Percentiles rank a stretch among this genome's conserved stretches.
These are phyloP conservation scores for Scolopax mira DNA, from an alignment of 2,113 vertebrate species.

Conservation along the genomic window DNA sequence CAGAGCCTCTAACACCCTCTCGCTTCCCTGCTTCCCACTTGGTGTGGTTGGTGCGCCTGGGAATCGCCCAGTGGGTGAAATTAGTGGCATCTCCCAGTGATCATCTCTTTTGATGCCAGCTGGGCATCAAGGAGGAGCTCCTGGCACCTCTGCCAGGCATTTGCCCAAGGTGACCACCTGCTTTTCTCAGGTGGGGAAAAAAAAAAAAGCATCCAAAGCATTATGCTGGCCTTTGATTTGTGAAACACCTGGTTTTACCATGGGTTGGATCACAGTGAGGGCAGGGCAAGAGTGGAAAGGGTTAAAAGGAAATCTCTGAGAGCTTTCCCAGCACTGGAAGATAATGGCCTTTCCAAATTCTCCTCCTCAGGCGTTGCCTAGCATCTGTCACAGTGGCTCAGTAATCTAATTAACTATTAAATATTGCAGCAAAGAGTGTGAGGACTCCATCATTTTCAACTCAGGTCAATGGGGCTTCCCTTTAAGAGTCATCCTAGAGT, in stretches of 20 bases:
- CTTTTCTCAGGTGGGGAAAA: neutral
- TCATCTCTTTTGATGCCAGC: constrained; percentile 1
- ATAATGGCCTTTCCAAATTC: constrained; percentile 38
- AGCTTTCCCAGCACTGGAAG: neutral
- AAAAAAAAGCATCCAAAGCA: neutral
- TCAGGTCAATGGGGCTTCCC: constrained; percentile 7
- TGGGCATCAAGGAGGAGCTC: neutral
- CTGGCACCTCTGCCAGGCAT: neutral
- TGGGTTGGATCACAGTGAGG: neutral
- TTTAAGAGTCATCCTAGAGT: constrained; percentile 10
- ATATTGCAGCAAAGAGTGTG: constrained; percentile 12
- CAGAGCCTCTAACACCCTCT: constrained; percentile 26
- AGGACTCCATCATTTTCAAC: constrained; percentile 46
- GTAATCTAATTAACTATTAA: constrained; percentile 67
- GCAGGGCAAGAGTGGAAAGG: neutral
- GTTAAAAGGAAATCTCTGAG: constrained; percentile 15
- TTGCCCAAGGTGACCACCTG: neutral
- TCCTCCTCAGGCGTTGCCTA: neutral
- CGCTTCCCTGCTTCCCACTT: constrained; percentile 7
- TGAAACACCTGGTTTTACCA: neutral
- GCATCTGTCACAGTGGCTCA: constrained; percentile 46
- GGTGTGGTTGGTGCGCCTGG: neutral
- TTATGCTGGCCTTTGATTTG: neutral
- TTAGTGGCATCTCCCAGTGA: neutral
- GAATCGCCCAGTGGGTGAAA: neutral